These are phyloP conservation scores for Cepaea hortensis DNA, from an alignment of 2,888 invertebrate genomes.

Conservation along the genomic window DNA sequence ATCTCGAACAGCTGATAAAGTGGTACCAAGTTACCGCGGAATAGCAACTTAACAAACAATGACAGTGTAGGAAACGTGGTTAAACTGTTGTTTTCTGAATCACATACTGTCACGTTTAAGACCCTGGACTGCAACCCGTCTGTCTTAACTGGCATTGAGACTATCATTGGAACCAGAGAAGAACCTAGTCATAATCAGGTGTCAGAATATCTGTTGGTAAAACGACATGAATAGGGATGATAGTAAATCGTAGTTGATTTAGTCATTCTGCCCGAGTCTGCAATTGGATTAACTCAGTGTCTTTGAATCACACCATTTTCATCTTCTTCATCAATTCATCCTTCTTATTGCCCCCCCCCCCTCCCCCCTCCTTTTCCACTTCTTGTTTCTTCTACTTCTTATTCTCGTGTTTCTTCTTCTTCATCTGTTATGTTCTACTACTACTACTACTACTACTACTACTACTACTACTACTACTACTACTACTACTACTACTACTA, in stretches of 20 bases:
- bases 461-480: background rate
- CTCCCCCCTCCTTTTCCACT: background rate
- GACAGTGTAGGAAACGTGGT: background rate
- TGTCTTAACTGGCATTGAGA: too few species aligned
- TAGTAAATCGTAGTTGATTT: too few species aligned
- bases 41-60: background rate
- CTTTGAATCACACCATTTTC: too few species aligned
- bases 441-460: background rate
- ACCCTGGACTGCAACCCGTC: background rate
- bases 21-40: background rate
- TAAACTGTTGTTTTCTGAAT: background rate
- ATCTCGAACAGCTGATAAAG: background rate
- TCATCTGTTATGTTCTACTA: background rate
- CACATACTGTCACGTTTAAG: background rate
- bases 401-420: background rate
- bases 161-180: too few species aligned
- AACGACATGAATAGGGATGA: too few species aligned
- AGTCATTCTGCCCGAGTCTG: too few species aligned
- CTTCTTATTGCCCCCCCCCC: background rate
- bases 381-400: background rate
- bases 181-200: too few species aligned
- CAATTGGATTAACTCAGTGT: too few species aligned
- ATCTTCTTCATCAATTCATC: too few species aligned
- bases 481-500: constrained; percentile 34
- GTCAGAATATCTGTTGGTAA: too few species aligned